Percentiles rank a stretch among this genome's conserved stretches.
Conservation (phyloP, 2,113 vertebrate species). For the Planiliza haematocheilus region DNA sequence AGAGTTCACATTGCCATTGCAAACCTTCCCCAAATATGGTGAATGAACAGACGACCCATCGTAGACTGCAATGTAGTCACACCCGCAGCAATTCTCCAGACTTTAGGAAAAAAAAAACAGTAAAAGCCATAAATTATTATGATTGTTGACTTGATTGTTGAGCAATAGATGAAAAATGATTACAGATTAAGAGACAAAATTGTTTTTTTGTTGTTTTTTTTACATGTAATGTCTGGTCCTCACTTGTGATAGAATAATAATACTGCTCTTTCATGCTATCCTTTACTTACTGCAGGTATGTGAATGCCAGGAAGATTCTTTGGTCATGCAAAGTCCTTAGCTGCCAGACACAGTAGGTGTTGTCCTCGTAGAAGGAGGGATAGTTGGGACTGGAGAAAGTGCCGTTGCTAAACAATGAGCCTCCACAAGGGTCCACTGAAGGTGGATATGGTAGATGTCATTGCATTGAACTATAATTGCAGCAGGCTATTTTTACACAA, state of each 20-base stretch:
- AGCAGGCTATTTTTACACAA: not conserved
- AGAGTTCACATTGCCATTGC: constrained; percentile 52
- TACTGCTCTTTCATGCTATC: not conserved
- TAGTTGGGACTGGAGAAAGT: constrained; percentile 87
- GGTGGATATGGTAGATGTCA: constrained; percentile 21
- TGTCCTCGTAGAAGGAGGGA: constrained; percentile 81
- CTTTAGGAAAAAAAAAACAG: constrained; percentile 65
- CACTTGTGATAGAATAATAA: not conserved
- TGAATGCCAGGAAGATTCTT: constrained; percentile 84
- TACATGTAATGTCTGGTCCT: no score
- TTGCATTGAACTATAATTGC: not conserved
- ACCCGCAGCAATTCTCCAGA: constrained; percentile 86
- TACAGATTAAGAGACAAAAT: no score
- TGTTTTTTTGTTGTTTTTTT: not conserved
- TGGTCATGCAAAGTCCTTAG: constrained; percentile 81
- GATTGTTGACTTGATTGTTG: no score
- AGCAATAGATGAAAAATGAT: not conserved
- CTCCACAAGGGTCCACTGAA: constrained; percentile 83
- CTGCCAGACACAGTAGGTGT: constrained; percentile 87
- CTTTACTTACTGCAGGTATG: constrained; percentile 86
- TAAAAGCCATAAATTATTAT: not conserved
- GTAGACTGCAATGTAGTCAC: constrained; percentile 86
- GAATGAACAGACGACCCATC: constrained; percentile 80
- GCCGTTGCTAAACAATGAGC: constrained; percentile 78
- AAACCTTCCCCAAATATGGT: constrained; percentile 70